Conservation (phyloP, 2,888 invertebrate species). For the Strigamia transsilvanica region DNA sequence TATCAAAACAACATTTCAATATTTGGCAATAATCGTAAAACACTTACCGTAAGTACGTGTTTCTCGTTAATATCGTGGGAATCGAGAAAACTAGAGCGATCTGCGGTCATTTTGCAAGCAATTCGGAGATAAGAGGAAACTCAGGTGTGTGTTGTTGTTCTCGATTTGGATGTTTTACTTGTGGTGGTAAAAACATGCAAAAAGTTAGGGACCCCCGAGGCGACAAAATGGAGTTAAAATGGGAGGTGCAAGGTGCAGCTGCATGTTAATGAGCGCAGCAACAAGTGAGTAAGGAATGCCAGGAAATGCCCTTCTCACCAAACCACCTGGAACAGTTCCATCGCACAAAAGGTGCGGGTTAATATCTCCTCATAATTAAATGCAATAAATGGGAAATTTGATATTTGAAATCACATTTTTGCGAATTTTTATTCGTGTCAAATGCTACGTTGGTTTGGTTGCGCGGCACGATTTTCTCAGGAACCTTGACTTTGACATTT, state of each 20-base stretch:
- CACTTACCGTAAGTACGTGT: constrained; percentile 10
- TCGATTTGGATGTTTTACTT: background rate
- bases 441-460: background rate
- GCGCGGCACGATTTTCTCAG: background rate
- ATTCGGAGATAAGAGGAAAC: background rate
- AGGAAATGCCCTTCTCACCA: constrained; percentile 33
- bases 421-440: background rate
- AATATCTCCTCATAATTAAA: constrained; percentile 1
- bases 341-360: constrained; percentile 24
- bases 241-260: constrained; percentile 23
- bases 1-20: background rate
- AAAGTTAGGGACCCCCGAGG: background rate
- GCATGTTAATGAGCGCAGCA: constrained; percentile 39
- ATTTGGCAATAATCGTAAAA: background rate
- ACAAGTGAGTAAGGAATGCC: constrained; percentile 37
- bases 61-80: background rate
- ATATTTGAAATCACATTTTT: background rate
- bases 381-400: background rate
- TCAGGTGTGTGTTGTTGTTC: background rate
- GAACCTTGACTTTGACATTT: background rate
- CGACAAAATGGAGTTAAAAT: constrained; percentile 40
- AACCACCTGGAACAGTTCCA: constrained; percentile 35
- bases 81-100: background rate
- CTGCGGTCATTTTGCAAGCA: background rate
- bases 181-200: background rate